phyloP scores from a whole-genome alignment of 2,888 invertebrate genomes.

The Melinaea marsaeus region DNA sequence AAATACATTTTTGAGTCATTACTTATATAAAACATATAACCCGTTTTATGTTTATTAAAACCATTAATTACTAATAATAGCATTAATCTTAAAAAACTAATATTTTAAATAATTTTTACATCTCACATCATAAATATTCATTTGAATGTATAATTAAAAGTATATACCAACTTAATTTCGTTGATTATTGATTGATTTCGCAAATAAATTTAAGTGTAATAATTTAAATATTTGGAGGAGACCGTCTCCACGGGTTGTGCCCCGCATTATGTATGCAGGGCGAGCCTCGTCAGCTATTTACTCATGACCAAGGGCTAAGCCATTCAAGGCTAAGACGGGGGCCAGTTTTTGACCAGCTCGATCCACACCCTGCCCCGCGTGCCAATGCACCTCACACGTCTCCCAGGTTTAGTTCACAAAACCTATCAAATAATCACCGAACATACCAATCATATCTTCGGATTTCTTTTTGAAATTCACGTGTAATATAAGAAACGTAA shows the following conservation, averaged over 20 bases:
- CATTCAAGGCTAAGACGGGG: slow-evolving; percentile 76
- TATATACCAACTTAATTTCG: too few species aligned
- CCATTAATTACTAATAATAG: too few species aligned
- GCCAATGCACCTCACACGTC: slow-evolving; percentile 31
- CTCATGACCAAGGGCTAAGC: slow-evolving; percentile 76
- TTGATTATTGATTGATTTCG: too few species aligned
- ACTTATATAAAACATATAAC: too few species aligned
- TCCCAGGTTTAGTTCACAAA: slow-evolving; percentile 27
- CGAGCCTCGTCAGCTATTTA: slow-evolving; percentile 77
- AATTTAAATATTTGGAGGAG: slow-evolving; percentile 1
- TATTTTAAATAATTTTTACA: too few species aligned
- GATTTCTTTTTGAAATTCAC: slow-evolving; percentile 20
- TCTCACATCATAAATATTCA: too few species aligned
- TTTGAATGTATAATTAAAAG: too few species aligned
- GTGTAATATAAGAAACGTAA: slow-evolving; percentile 12
- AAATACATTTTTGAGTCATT: neutral
- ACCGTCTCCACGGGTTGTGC: slow-evolving; percentile 28
- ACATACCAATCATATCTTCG: slow-evolving; percentile 23
- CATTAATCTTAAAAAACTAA: too few species aligned
- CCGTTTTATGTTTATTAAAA: too few species aligned
- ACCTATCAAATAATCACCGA: slow-evolving; percentile 23
- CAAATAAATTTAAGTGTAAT: neutral
- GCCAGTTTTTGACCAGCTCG: slow-evolving; percentile 76
- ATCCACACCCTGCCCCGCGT: slow-evolving; percentile 50
- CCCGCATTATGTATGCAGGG: slow-evolving; percentile 74